A percentile compares a stretch with the other conserved stretches of the same genome.
phyloP scores from a whole-genome alignment of 2,888 invertebrate genomes.

The Phyllotreta cruciferae region DNA sequence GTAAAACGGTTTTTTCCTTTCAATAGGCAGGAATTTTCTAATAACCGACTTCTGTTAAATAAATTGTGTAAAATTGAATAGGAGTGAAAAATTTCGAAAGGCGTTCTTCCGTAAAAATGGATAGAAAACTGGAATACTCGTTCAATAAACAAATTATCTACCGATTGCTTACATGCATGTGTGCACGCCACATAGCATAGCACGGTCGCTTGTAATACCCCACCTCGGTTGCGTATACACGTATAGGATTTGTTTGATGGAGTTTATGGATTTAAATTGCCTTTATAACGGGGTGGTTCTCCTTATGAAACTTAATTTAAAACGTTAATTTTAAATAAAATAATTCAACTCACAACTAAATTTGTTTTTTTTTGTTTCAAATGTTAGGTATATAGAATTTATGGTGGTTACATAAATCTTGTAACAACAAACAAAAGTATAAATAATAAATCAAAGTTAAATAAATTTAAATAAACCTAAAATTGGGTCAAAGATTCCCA shows the following conservation, averaged over 20 bases:
- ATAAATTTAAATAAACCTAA: too few species aligned
- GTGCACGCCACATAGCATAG: slow-evolving; percentile 20
- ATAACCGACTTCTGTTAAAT: background rate
- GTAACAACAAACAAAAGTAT: too few species aligned
- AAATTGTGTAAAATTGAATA: slow-evolving; percentile 14
- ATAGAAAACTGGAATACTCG: slow-evolving; percentile 31
- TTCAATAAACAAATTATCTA: slow-evolving; percentile 23
- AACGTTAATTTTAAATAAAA: too few species aligned
- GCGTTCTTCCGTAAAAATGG: slow-evolving; percentile 28
- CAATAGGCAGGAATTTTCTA: slow-evolving; percentile 1
- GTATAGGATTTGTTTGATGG: slow-evolving; percentile 27
- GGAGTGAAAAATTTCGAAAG: slow-evolving; percentile 14
- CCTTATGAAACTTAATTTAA: background rate
- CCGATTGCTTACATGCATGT: slow-evolving; percentile 37
- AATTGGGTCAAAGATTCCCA: too few species aligned
- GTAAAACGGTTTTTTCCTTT: too few species aligned
- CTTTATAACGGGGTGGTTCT: slow-evolving; percentile 9
- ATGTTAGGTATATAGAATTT: background rate
- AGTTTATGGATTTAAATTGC: slow-evolving; percentile 21
- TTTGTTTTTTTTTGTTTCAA: slow-evolving; percentile 2
- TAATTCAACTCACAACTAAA: too few species aligned
- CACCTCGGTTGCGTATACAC: slow-evolving; percentile 27
- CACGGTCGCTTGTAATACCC: slow-evolving; percentile 8
- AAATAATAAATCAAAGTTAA: too few species aligned
- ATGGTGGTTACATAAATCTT: slow-evolving; percentile 3